phyloP scores from a whole-genome alignment of 2,113 vertebrate species.

The Crotalus horridus region DNA sequence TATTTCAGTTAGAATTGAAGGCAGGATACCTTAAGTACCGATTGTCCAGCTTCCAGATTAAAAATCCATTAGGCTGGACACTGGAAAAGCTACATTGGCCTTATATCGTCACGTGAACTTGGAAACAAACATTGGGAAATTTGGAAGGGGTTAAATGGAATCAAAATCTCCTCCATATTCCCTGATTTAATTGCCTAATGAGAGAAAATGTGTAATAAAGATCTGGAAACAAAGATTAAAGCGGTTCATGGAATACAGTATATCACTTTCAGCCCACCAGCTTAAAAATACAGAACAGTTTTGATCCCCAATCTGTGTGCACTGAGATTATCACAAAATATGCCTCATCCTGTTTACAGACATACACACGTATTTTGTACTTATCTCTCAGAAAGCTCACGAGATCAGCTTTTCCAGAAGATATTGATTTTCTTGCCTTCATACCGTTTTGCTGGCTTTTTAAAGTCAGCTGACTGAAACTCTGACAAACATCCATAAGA shows the following conservation, averaged over 20 bases:
- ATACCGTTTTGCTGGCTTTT: not conserved
- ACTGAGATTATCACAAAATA: not conserved
- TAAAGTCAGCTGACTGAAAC: not conserved
- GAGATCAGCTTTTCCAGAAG: not conserved
- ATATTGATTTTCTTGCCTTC: not conserved
- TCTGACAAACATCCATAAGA: not conserved
- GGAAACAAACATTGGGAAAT: not conserved
- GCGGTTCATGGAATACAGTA: not conserved
- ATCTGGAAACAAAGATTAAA: not conserved
- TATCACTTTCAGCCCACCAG: not conserved
- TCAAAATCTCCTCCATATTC: not conserved
- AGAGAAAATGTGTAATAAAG: not conserved
- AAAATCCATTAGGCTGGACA: not conserved
- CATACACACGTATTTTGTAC: not conserved
- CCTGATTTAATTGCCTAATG: not conserved
- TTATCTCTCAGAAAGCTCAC: not conserved
- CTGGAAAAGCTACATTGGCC: not conserved
- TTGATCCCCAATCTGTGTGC: not conserved
- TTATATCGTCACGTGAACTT: not conserved
- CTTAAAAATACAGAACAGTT: not conserved
- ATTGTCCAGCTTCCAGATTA: not conserved
- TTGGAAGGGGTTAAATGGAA: not conserved
- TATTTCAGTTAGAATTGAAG: not conserved
- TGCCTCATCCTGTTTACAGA: not conserved
- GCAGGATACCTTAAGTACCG: not conserved